Conservation (phyloP, 2,797 vertebrate genomes). For the Melanotaenia boesemani region DNA sequence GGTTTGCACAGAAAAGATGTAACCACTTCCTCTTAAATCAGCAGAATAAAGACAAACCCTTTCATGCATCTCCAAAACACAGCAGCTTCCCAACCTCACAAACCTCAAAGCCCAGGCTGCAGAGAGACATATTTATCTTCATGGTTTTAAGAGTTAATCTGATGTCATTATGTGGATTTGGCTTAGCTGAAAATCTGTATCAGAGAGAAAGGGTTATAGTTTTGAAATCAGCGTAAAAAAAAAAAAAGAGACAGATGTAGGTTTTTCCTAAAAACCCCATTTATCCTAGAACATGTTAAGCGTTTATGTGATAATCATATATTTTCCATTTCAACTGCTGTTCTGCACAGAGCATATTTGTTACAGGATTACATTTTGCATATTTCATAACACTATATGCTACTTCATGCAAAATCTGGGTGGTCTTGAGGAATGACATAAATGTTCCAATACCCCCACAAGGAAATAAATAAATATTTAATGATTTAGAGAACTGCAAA, state of each 20-base stretch:
- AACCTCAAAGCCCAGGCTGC: slow-evolving; percentile 69
- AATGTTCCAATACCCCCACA: slow-evolving; percentile 21
- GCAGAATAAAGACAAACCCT: slow-evolving; percentile 63
- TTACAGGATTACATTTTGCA: slow-evolving; percentile 32
- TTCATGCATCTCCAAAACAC: slow-evolving; percentile 69
- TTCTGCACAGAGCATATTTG: slow-evolving; percentile 33
- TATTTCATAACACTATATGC: slow-evolving; percentile 1
- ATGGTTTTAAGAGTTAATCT: slow-evolving; percentile 74
- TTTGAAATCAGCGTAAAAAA: slow-evolving; percentile 48
- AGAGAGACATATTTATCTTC: slow-evolving; percentile 77
- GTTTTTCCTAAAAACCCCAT: neutral
- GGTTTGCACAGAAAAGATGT: slow-evolving; percentile 70
- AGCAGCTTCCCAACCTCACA: slow-evolving; percentile 53
- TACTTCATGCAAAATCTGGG: slow-evolving; percentile 8
- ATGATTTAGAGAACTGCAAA: slow-evolving; percentile 14
- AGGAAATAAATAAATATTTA: slow-evolving; percentile 29
- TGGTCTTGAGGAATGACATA: slow-evolving; percentile 36
- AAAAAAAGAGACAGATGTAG: slow-evolving; percentile 25
- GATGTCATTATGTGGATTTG: slow-evolving; percentile 76
- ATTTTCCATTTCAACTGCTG: slow-evolving; percentile 16
- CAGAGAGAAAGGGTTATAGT: slow-evolving; percentile 36
- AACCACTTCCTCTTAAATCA: slow-evolving; percentile 69
- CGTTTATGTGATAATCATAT: slow-evolving; percentile 34
- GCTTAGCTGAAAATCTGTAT: slow-evolving; percentile 49
- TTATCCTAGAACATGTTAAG: slow-evolving; percentile 13